phyloP scores from a whole-genome alignment of 2,888 invertebrate species.

The Callinectes sapidus region DNA sequence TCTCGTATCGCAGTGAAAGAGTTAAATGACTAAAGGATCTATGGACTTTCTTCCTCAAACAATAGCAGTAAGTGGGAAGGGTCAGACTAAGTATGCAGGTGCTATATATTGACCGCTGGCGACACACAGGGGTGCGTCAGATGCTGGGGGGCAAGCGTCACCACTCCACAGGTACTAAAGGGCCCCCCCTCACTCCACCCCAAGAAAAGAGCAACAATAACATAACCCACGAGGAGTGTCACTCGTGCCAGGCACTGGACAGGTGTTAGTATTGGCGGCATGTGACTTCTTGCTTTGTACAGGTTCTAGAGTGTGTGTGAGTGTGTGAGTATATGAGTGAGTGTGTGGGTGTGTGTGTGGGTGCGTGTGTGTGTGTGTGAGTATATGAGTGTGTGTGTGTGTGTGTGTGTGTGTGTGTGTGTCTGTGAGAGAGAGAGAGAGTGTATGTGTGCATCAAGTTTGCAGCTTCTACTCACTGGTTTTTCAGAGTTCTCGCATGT shows the following conservation, averaged over 20 bases:
- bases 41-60: background rate
- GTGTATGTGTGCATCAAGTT: background rate
- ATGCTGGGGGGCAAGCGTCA: conserved; percentile 65
- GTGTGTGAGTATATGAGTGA: conserved; percentile 73
- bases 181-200: conserved; percentile 43
- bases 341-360: conserved; percentile 13
- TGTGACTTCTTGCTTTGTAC: conserved; percentile 16
- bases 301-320: conserved; percentile 77
- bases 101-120: conserved; percentile 8
- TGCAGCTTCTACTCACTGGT: background rate
- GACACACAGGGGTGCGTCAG: conserved; percentile 59
- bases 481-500: background rate
- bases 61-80: background rate
- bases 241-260: conserved; percentile 44
- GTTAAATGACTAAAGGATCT: background rate
- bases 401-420: conserved; percentile 73
- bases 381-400: conserved; percentile 42
- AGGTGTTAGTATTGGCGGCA: conserved; percentile 45
- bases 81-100: background rate
- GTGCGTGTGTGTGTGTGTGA: conserved; percentile 78
- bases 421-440: background rate
- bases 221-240: conserved; percentile 37
- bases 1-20: background rate
- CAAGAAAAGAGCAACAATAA: conserved; percentile 52
- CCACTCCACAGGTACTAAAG: conserved; percentile 60